Conservation (phyloP, 1,140 invertebrate genomes). For the Nasonia vitripennis region DNA sequence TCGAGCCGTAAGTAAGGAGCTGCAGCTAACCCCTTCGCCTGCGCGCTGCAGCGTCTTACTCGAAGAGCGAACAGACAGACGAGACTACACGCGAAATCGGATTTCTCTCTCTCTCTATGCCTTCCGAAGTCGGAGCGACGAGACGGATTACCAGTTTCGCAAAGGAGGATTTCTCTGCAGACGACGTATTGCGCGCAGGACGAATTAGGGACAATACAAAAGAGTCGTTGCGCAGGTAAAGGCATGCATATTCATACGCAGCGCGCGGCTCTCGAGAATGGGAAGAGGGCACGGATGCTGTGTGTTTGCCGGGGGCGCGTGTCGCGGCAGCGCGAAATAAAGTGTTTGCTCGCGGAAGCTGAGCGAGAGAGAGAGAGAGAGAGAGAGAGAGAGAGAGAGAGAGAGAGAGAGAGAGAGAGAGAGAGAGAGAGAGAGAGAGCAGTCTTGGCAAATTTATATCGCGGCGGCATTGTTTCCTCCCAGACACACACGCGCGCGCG, state of each 20-base stretch:
- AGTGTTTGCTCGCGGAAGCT: background rate
- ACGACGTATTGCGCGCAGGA: background rate
- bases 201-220: slow-evolving; percentile 10
- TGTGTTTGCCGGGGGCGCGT: background rate
- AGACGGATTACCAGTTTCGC: background rate
- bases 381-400: background rate
- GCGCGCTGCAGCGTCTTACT: background rate
- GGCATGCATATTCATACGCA: background rate
- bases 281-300: background rate
- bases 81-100: slow-evolving; percentile 18
- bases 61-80: background rate
- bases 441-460: slow-evolving; percentile 3
- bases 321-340: background rate
- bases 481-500: too few relatives aligned
- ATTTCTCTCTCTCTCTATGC: slow-evolving; percentile 1
- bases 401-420: background rate
- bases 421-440: background rate
- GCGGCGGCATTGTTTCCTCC: background rate
- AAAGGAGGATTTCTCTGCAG: too few relatives aligned
- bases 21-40: background rate
- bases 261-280: background rate
- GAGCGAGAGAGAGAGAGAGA: background rate
- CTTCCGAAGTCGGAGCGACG: background rate
- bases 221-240: background rate
- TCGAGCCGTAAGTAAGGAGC: background rate